Percentiles rank a stretch among this genome's conserved stretches.
phyloP scores from a whole-genome alignment of 1,140 invertebrate genomes.

The Papilio aristodemus region DNA sequence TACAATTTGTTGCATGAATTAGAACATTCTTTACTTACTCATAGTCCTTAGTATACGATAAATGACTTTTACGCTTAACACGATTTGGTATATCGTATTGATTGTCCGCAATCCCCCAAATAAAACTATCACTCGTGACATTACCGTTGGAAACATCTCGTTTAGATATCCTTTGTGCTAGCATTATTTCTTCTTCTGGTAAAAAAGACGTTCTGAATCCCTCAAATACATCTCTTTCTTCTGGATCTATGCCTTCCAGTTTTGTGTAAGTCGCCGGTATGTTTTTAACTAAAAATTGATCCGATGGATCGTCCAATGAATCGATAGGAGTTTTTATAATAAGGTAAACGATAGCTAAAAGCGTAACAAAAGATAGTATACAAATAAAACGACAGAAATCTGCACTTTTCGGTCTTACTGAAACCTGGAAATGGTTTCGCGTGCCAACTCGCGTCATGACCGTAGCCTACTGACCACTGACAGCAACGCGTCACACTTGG shows the following conservation, averaged over 20 bases:
- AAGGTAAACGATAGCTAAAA: conserved; percentile 51
- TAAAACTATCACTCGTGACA: conserved; percentile 53
- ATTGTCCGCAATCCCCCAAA: conserved; percentile 47
- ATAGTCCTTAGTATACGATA: conserved; percentile 54
- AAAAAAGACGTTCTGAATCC: conserved; percentile 72
- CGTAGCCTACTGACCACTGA: conserved; percentile 68
- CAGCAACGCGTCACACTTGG: conserved; percentile 47
- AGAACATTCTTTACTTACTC: conserved; percentile 47
- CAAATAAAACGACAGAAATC: conserved; percentile 57
- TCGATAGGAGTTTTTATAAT: conserved; percentile 54
- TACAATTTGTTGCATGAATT: neutral
- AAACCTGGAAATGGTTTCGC: conserved; percentile 48
- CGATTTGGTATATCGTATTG: conserved; percentile 45
- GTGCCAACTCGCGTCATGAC: conserved; percentile 71
- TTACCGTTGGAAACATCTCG: conserved; percentile 50
- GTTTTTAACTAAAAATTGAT: conserved; percentile 61
- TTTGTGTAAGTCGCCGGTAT: conserved; percentile 63
- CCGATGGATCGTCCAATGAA: conserved; percentile 58
- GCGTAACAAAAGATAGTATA: conserved; percentile 43
- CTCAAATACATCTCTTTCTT: conserved; percentile 71
- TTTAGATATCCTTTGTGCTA: conserved; percentile 44
- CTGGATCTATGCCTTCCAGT: conserved; percentile 62
- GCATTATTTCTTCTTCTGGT: conserved; percentile 60
- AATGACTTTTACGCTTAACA: conserved; percentile 63
- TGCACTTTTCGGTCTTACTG: conserved; percentile 59